Percentiles rank a stretch among this genome's conserved stretches.
Conservation (phyloP, 2,888 invertebrate species). For the Odontocolon sp. region DNA sequence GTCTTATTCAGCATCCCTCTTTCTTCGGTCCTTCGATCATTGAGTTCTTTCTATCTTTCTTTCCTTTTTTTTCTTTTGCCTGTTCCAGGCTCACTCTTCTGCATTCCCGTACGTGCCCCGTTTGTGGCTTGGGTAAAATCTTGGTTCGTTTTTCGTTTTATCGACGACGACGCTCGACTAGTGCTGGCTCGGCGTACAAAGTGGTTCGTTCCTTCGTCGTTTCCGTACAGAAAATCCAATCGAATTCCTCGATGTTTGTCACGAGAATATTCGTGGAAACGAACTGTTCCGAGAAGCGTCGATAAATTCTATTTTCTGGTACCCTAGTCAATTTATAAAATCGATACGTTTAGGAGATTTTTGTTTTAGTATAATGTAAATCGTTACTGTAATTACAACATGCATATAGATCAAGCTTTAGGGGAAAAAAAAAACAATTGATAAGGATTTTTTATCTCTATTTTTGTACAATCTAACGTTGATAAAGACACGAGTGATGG, state of each 20-base stretch:
- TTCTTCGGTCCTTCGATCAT: not conserved
- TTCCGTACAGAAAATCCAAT: too few species aligned
- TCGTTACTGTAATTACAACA: too few species aligned
- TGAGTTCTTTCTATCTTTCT: not conserved
- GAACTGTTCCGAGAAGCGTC: too few species aligned
- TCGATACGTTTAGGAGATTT: too few species aligned
- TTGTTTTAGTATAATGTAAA: too few species aligned
- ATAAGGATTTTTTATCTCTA: not conserved
- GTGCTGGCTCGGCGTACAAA: slow-evolving; percentile 38
- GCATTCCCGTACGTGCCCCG: slow-evolving; percentile 47
- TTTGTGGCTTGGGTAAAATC: slow-evolving; percentile 37
- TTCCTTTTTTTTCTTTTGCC: not conserved
- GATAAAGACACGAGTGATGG: not conserved
- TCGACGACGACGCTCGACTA: slow-evolving; percentile 13
- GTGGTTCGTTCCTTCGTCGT: slow-evolving; percentile 3
- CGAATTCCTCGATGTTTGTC: too few species aligned
- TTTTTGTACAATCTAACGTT: not conserved
- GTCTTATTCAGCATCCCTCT: not conserved
- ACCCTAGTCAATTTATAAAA: too few species aligned
- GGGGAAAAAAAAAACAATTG: too few species aligned
- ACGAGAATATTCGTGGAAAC: too few species aligned
- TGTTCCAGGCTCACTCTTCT: slow-evolving; percentile 28
- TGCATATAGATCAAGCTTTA: too few species aligned
- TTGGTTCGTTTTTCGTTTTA: slow-evolving; percentile 39
- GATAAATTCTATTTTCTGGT: too few species aligned